Evolutionary conservation across 2,113 vertebrate species (phyloP).

Genomic region (Urocolius indicus): DNA sequence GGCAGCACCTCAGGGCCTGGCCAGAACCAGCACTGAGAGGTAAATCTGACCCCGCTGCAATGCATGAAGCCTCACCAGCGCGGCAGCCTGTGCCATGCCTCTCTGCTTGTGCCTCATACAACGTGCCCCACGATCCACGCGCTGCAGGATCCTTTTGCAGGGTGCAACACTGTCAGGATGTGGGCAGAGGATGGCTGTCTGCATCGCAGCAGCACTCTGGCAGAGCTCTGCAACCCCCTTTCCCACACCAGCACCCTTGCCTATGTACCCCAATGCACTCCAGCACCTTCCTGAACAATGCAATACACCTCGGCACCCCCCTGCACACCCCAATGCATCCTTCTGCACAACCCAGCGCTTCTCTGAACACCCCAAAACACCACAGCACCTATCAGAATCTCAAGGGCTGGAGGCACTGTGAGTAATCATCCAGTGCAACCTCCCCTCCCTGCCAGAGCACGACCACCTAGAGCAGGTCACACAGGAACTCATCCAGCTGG

Average conservation of each 20-base stretch:
- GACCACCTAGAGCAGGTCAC: too few relatives aligned
- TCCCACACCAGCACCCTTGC: not conserved
- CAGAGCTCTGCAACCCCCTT: too few relatives aligned
- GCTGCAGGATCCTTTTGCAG: not conserved
- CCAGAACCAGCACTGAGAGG: not conserved
- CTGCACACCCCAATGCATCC: too few relatives aligned
- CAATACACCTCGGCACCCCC: too few relatives aligned
- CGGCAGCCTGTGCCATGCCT: fast-evolving
- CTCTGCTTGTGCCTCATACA: not conserved
- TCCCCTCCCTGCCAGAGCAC: too few relatives aligned
- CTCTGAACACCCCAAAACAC: not conserved
- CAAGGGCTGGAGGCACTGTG: too few relatives aligned
- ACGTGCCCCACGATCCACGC: fast-evolving
- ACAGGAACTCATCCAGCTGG: too few relatives aligned
- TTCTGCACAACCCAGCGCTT: not conserved
- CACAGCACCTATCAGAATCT: too few relatives aligned
- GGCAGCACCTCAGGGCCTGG: not conserved
- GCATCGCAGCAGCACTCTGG: not conserved
- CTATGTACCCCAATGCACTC: not conserved
- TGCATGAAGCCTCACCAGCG: fast-evolving
- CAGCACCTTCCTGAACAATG: too few relatives aligned
- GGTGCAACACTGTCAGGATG: not conserved
- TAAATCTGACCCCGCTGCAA: fast-evolving
- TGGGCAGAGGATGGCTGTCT: not conserved
- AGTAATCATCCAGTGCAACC: too few relatives aligned